Conservation (phyloP, 2,113 vertebrate genomes). For the Calypte anna region DNA sequence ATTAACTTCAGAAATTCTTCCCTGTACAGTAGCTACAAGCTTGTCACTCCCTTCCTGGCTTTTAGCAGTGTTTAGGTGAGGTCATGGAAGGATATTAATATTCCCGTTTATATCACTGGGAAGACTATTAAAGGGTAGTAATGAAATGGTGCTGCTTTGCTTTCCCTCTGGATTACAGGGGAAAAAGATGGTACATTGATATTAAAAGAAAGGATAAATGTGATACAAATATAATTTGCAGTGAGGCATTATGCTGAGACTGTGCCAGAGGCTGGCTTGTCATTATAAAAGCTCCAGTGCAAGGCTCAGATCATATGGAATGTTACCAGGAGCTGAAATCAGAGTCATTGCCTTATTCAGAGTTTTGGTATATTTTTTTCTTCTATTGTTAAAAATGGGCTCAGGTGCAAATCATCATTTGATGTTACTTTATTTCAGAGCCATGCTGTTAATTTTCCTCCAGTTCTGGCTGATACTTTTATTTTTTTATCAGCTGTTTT, state of each 20-base stretch:
- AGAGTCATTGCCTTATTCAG: not conserved
- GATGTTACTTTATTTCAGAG: constrained; percentile 10
- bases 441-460: constrained; percentile 23
- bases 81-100: constrained; percentile 58
- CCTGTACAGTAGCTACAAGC: constrained; percentile 21
- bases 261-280: constrained; percentile 9
- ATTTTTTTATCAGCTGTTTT: constrained; percentile 28
- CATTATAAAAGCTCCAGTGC: constrained; percentile 45
- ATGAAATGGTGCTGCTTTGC: constrained; percentile 24
- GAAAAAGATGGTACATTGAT: constrained; percentile 21
- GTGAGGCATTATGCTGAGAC: constrained; percentile 15
- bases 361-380: not conserved
- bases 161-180: constrained; percentile 65
- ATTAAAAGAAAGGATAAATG: constrained; percentile 64
- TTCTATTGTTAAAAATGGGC: constrained; percentile 6
- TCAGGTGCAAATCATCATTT: constrained; percentile 1
- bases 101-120: constrained; percentile 52
- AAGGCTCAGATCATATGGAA: constrained; percentile 35
- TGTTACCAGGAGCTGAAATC: constrained; percentile 25
- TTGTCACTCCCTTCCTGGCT: constrained; percentile 13
- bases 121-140: constrained; percentile 52
- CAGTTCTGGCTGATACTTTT: not conserved
- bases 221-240: constrained; percentile 60
- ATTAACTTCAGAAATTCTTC: constrained; percentile 37
- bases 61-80: constrained; percentile 48